phyloP scores from a whole-genome alignment of 1,140 invertebrate species.

The Hirudo medicinalis region DNA sequence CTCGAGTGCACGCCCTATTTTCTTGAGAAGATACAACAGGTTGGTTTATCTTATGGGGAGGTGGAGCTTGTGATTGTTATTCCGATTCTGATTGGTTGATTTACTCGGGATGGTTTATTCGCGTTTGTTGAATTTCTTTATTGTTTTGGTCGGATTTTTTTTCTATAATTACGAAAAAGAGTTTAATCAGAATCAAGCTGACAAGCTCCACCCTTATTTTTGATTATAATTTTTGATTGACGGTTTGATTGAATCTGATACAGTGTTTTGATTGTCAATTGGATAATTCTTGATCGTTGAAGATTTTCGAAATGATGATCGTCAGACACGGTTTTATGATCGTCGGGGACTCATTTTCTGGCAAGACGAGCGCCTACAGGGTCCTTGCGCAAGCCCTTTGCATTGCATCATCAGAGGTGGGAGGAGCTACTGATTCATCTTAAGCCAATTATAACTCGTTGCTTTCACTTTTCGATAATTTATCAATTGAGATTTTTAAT shows the following conservation, averaged over 20 bases:
- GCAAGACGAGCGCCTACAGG: constrained; percentile 42
- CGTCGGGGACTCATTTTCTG: constrained; percentile 74
- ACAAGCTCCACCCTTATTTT: no score
- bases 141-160: no score
- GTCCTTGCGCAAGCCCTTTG: constrained; percentile 63
- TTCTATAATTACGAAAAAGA: no score
- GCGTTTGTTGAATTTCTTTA: no score
- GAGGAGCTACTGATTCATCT: not conserved
- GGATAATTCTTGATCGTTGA: constrained; percentile 24
- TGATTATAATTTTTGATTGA: no score
- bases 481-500: no score
- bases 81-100: constrained; percentile 30
- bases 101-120: no score
- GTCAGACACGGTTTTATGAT: constrained; percentile 79
- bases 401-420: constrained; percentile 62
- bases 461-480: no score
- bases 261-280: no score
- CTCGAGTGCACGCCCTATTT: constrained; percentile 70
- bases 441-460: no score
- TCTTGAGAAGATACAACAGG: constrained; percentile 73
- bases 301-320: constrained; percentile 89
- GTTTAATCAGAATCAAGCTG: no score
- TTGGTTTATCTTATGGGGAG: constrained; percentile 16
- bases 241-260: no score
- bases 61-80: constrained; percentile 34